Evolutionary conservation across 2,797 vertebrate genomes (phyloP).

Genomic region (Gymnothorax javanicus): DNA sequence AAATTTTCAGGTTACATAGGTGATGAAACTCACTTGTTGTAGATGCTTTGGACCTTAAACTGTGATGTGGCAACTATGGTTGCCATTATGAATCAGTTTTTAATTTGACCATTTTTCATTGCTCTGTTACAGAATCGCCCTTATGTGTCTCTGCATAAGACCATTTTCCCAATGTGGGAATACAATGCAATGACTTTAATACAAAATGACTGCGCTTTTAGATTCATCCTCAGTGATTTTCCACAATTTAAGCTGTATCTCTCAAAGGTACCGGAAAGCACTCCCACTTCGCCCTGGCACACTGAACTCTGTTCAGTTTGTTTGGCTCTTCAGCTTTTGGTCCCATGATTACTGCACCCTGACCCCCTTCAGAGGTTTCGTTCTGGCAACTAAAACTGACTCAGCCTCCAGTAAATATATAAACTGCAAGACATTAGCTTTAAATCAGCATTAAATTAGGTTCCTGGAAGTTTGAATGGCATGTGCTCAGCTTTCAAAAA

Average conservation of each 20-base stretch:
- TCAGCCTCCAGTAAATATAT: background rate
- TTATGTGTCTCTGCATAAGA: background rate
- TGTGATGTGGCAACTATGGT: no score
- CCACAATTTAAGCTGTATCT: background rate
- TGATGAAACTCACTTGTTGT: no score
- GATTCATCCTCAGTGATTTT: background rate
- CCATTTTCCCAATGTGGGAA: background rate
- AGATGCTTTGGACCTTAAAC: no score
- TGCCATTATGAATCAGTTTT: no score
- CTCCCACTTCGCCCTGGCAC: background rate
- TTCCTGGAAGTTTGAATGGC: background rate
- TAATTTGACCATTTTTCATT: no score
- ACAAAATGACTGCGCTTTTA: background rate
- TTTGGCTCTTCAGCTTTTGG: no score
- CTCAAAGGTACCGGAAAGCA: background rate
- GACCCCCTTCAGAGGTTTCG: background rate
- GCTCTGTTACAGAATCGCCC: no score
- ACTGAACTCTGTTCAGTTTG: background rate
- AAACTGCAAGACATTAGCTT: background rate
- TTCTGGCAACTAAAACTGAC: background rate
- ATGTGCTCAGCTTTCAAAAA: background rate
- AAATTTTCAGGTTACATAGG: no score
- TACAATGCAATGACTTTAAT: background rate
- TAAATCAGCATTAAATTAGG: background rate
- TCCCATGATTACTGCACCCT: background rate